Conservation (phyloP, 2,888 invertebrate genomes). For the Notodonta dromedarius region DNA sequence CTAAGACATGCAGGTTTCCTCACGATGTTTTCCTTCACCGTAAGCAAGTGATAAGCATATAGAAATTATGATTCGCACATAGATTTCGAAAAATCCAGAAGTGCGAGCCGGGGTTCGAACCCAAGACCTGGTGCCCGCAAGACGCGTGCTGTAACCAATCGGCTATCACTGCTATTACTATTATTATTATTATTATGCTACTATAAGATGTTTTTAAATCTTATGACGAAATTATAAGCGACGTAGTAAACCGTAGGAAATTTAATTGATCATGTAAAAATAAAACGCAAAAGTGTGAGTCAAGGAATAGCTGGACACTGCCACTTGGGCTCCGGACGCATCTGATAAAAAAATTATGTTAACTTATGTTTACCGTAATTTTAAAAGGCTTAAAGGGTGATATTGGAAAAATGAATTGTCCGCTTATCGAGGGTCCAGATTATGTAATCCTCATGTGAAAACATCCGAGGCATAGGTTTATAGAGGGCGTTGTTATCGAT, state of each 20-base stretch:
- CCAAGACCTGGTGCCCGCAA: too few species aligned
- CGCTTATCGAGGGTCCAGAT: slow-evolving; percentile 13
- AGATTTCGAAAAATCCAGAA: too few species aligned
- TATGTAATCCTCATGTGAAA: slow-evolving; percentile 25
- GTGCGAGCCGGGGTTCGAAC: too few species aligned
- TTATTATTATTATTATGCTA: too few species aligned
- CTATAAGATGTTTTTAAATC: not conserved
- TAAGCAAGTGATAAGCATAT: too few species aligned
- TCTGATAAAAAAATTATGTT: too few species aligned
- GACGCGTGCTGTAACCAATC: too few species aligned
- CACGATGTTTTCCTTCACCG: too few species aligned
- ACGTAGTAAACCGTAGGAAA: not conserved
- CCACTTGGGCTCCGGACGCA: too few species aligned
- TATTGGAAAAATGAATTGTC: slow-evolving; percentile 5
- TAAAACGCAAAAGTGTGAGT: not conserved
- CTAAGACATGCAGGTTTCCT: too few species aligned
- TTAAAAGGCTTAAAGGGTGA: not conserved
- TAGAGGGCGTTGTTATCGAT: slow-evolving; percentile 57
- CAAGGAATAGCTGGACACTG: not conserved
- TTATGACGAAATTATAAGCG: not conserved
- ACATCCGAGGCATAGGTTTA: slow-evolving; percentile 35
- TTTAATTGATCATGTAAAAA: not conserved
- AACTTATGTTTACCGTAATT: not conserved
- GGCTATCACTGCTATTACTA: too few species aligned
- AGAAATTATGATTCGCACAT: too few species aligned